These are phyloP conservation scores for Himantopus leucocephalus DNA, from an alignment of 2,113 vertebrate genomes.

Conservation along the genomic window DNA sequence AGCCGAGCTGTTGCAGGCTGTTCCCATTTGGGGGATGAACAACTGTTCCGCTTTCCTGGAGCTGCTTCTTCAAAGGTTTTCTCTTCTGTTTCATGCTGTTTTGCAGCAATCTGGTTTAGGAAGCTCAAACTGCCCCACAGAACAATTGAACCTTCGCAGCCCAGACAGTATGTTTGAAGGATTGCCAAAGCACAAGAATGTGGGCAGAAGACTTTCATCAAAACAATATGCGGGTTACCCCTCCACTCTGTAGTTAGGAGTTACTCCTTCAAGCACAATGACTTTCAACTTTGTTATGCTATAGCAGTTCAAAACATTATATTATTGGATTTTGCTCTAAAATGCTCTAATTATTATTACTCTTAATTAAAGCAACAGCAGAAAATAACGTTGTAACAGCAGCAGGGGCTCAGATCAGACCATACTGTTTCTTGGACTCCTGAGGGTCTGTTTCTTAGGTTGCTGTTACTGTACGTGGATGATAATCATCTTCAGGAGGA, in stretches of 20 bases:
- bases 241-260: neutral
- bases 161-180: neutral
- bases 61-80: neutral
- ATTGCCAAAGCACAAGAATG: neutral
- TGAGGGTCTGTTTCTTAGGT: neutral
- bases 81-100: neutral
- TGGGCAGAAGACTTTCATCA: neutral
- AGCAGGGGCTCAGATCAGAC: neutral
- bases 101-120: neutral
- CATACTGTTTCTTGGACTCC: neutral
- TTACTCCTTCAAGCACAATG: neutral
- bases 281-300: neutral
- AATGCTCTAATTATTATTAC: neutral
- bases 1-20: neutral
- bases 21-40: neutral
- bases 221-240: neutral
- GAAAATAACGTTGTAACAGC: neutral
- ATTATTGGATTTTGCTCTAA: neutral
- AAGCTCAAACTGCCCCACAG: neutral
- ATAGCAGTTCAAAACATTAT: neutral
- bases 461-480: neutral
- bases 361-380: neutral
- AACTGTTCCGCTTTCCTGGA: constrained; percentile 5
- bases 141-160: neutral
- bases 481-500: neutral